A percentile compares a stretch with the other conserved stretches of the same genome.
phyloP scores from a whole-genome alignment of 1,140 invertebrate species.

The Rhagoletis pomonella region DNA sequence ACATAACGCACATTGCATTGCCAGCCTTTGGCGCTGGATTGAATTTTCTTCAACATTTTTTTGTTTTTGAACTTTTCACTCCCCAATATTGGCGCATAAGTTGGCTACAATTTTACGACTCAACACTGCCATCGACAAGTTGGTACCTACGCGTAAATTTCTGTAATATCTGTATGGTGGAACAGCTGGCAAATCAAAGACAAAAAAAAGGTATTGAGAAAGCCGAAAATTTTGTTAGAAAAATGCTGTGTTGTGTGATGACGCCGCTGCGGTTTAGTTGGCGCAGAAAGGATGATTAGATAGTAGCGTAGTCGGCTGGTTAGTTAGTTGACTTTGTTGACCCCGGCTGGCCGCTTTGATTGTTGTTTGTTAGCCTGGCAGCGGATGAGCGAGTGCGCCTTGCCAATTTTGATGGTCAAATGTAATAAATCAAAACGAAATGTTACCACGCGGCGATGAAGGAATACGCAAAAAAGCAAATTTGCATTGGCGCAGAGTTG shows the following conservation, averaged over 20 bases:
- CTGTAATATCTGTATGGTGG: background rate
- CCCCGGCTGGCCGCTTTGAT: constrained; percentile 11
- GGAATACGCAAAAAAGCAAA: background rate
- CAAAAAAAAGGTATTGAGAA: background rate
- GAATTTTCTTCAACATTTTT: background rate
- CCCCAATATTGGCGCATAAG: constrained; percentile 4
- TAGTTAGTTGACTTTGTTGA: background rate
- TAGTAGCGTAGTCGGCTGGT: background rate
- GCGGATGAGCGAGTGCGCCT: constrained; percentile 1
- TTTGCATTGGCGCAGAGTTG: background rate
- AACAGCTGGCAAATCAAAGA: background rate
- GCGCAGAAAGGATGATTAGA: constrained; percentile 1
- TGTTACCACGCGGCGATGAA: constrained; percentile 10
- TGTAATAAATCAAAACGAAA: constrained; percentile 39
- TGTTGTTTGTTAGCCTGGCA: background rate
- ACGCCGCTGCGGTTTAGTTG: background rate
- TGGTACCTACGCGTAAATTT: background rate
- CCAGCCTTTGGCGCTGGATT: constrained; percentile 2
- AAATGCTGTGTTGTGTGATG: constrained; percentile 32
- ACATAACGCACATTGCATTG: background rate
- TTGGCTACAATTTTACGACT: constrained; percentile 46
- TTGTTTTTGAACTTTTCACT: background rate
- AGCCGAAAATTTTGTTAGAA: constrained; percentile 7
- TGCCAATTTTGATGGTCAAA: constrained; percentile 51
- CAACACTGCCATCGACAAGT: constrained; percentile 5